phyloP scores from a whole-genome alignment of 2,888 invertebrate species.

The Pristionchus arcanus region DNA sequence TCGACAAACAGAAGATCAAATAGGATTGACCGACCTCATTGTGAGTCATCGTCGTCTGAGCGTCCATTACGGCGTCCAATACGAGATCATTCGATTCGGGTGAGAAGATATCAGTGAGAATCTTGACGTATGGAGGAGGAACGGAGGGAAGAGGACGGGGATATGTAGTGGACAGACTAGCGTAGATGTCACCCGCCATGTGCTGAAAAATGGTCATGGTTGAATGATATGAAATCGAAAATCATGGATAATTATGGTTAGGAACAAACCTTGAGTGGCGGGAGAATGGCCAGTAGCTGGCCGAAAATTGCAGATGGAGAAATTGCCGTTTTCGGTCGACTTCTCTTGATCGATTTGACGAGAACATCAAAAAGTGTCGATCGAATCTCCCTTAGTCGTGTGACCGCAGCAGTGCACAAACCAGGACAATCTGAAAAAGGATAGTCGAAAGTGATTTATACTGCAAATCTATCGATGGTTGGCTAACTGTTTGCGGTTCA shows the following conservation, averaged over 20 bases:
- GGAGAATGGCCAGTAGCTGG: slow-evolving; percentile 37
- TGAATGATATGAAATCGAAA: not conserved
- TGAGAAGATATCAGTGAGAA: slow-evolving; percentile 66
- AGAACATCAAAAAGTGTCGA: slow-evolving; percentile 65
- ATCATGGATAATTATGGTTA: not conserved
- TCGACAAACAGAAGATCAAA: not conserved
- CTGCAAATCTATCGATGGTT: not conserved
- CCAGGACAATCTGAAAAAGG: slow-evolving; percentile 55
- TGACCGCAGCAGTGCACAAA: slow-evolving; percentile 49
- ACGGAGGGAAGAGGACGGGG: not conserved
- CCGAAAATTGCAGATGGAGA: slow-evolving; percentile 58
- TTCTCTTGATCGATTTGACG: slow-evolving; percentile 67
- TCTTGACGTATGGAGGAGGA: slow-evolving; percentile 60
- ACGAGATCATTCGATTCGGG: slow-evolving; percentile 68
- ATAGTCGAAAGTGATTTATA: not conserved
- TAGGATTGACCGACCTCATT: not conserved
- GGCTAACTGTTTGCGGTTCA: too few relatives aligned
- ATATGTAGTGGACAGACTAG: slow-evolving; percentile 19
- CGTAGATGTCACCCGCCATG: slow-evolving; percentile 44
- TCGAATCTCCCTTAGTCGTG: slow-evolving; percentile 58
- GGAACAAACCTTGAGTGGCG: slow-evolving; percentile 38
- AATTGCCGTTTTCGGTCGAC: slow-evolving; percentile 59
- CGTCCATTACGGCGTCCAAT: slow-evolving; percentile 57
- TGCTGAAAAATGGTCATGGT: slow-evolving; percentile 1
- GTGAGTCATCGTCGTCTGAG: not conserved